A percentile compares a stretch with the other conserved stretches of the same genome.
Conservation (phyloP, 2,797 vertebrate genomes). For the Sebastes hopkinsi region DNA sequence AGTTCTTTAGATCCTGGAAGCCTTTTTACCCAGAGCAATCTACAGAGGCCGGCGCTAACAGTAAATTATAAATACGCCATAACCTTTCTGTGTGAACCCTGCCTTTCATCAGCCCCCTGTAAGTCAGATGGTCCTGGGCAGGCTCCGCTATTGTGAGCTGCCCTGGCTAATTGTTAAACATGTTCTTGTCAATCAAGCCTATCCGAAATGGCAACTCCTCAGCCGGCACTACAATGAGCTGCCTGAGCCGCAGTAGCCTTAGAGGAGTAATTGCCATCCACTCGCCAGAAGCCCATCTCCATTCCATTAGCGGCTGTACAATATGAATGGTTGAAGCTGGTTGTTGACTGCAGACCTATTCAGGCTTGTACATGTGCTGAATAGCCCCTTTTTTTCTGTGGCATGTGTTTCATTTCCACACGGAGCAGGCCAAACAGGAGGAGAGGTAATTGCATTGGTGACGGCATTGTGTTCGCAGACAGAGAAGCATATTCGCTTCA, state of each 20-base stretch:
- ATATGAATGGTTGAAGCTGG: conserved; percentile 53
- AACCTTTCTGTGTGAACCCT: conserved; percentile 56
- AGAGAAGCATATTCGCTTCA: conserved; percentile 15
- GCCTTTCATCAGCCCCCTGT: conserved; percentile 60
- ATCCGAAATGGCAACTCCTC: conserved; percentile 65
- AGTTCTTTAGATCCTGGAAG: conserved; percentile 25
- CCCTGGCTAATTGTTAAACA: conserved; percentile 78
- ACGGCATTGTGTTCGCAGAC: conserved; percentile 39
- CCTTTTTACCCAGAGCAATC: conserved; percentile 16
- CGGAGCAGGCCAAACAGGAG: conserved; percentile 31
- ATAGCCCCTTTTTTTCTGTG: conserved; percentile 23
- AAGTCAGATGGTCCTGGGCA: conserved; percentile 50
- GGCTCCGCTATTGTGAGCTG: conserved; percentile 46
- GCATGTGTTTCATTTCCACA: conserved; percentile 54
- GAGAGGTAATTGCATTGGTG: conserved; percentile 58
- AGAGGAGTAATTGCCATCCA: conserved; percentile 59
- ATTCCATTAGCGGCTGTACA: conserved; percentile 64
- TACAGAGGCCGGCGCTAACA: conserved; percentile 21
- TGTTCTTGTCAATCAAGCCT: conserved; percentile 80
- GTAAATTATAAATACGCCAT: conserved; percentile 68
- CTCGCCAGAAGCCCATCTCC: conserved; percentile 50
- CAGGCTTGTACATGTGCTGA: conserved; percentile 44
- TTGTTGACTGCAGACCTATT: conserved; percentile 58
- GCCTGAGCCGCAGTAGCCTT: conserved; percentile 36
- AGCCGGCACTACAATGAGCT: conserved; percentile 52